Base-by-base conservation (phyloP, 2,888 invertebrate genomes). In the Cantharis flavilabris region DNA sequence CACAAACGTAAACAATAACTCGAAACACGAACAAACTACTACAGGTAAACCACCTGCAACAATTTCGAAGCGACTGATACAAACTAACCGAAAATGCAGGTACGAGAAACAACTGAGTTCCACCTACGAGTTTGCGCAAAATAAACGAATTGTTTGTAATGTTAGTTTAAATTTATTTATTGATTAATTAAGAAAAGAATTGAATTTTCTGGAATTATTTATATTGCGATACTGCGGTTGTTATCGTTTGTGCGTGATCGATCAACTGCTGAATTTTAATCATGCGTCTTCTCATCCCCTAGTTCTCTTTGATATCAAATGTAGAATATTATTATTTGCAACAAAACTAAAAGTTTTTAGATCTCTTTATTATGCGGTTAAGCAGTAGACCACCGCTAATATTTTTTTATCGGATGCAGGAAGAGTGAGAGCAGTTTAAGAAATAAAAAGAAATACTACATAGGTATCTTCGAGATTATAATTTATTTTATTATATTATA, bases 101-200 rank as follows among this genome's bases (percentile, higher is more conserved):
- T 74, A 70, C 69, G 26, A 65, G 70, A 62, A 69, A 67, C 23
- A 69, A 67, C 23, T 67, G 18, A 3, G 18, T 30, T 71, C 69
- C 72, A 77, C 77, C 77, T 77, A 71, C 63, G 77, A 69, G 71
- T 20, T 23, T 77, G 77, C 77, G 77, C 74, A 70, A 67, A 67
- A 67, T 20, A 67, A 3, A 49, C n/a, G n/a, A 49, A 23, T 67
- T 67, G 65, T 67, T 67, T 67, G 65, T 67, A 67, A 67, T 26
- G 65, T 49, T 49, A 49, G n/a, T 49, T 49, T 49, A 49, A 67
- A 67, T 64, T 20, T 20, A 64, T 9, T 67, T 67, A 67, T 67
- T 26, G 65, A 67, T 49, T 49, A 49, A 49, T 49, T 49, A 49
- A 0, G 33, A n/a, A 49, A n/a, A n/a, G 49, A n/a, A 49, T 49